A percentile compares a stretch with the other conserved stretches of the same genome.
Evolutionary conservation across 2,888 invertebrate genomes (phyloP).

Genomic region (Brachyptera risi): DNA sequence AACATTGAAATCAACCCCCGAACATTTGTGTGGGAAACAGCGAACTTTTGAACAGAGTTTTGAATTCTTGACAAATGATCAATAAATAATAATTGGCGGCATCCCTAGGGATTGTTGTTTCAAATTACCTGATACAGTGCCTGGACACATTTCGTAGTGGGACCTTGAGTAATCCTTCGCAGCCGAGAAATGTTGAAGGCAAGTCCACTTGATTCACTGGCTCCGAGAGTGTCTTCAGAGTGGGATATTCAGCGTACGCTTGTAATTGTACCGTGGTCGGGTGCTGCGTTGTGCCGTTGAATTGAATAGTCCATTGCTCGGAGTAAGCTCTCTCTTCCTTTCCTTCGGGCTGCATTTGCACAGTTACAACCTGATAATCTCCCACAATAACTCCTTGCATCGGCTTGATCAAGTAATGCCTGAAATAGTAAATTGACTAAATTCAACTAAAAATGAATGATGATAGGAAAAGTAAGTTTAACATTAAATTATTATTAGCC

Average conservation of each 20-base stretch:
- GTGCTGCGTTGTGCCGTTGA: constrained; percentile 44
- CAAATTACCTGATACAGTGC: constrained; percentile 43
- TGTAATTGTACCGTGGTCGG: constrained; percentile 42
- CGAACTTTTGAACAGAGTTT: too few species aligned
- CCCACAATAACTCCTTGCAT: constrained; percentile 44
- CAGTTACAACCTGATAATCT: constrained; percentile 43
- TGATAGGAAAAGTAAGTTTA: too few species aligned
- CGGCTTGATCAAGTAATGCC: constrained; percentile 42
- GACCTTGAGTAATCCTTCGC: constrained; percentile 39
- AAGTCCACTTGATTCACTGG: constrained; percentile 41
- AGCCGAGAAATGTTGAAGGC: constrained; percentile 42
- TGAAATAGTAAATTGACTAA: neutral
- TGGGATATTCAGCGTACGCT: constrained; percentile 44
- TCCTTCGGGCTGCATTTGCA: constrained; percentile 42
- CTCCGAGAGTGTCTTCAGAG: constrained; percentile 40
- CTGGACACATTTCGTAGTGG: constrained; percentile 44
- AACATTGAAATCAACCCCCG: too few species aligned
- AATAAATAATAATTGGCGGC: too few species aligned
- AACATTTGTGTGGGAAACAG: too few species aligned
- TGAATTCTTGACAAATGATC: too few species aligned
- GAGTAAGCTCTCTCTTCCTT: constrained; percentile 39
- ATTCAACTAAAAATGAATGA: neutral
- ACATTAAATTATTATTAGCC: neutral
- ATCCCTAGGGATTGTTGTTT: too few species aligned
- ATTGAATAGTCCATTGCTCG: constrained; percentile 47